Evolutionary conservation across 2,797 vertebrate genomes (phyloP), one percentile per base, ranked within the genome.

Genomic region (Parauchenoglanis punctatus): DNA sequence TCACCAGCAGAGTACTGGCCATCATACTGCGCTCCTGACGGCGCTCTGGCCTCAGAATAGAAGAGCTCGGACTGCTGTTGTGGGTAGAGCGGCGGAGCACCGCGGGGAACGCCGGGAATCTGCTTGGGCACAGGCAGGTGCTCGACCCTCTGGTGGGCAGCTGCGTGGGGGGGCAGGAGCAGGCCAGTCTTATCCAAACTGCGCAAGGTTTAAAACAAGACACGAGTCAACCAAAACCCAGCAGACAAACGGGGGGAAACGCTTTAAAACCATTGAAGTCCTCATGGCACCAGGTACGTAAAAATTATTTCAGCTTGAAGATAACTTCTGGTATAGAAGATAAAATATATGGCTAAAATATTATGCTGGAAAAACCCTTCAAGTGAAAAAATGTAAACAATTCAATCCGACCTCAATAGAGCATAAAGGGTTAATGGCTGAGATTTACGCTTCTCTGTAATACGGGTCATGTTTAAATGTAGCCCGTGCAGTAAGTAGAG

Each of bases 161-260:
- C 93, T 75, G 94, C 92, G 88, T 98, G 97, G 70, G 96, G 95
- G 81, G 95, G 97, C 90, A 97, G 93, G 54, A 97, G 92, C 94
- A 99, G 96, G 72, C 96, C 94, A 87, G 92, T 92, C 95, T 99
- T 98, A 83, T 99, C 98, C 92, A 98, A 65, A 89, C 98, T 99
- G 91, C 58, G 65, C 5, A 72, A 58, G 35, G 63, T 83, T 70
- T n/a, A 35, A 12, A 90, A 88, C 13, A 52, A 25, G 59, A 7
- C 84, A 81, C 61, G 0, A 87, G 44, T 86, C 7, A 82, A 25
- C 68, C 12, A 82, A 70, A 54, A 59, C 40, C 1, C 17, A 4
- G 4, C 31, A 61, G 54, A 63, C 7, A 12, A 46, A 25, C 7
- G 13, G 40, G 40, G 40, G 40, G 40, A 40, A 40, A 40, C 3